phyloP scores from a whole-genome alignment of 2,888 invertebrate genomes.

The Polyploca ridens region DNA sequence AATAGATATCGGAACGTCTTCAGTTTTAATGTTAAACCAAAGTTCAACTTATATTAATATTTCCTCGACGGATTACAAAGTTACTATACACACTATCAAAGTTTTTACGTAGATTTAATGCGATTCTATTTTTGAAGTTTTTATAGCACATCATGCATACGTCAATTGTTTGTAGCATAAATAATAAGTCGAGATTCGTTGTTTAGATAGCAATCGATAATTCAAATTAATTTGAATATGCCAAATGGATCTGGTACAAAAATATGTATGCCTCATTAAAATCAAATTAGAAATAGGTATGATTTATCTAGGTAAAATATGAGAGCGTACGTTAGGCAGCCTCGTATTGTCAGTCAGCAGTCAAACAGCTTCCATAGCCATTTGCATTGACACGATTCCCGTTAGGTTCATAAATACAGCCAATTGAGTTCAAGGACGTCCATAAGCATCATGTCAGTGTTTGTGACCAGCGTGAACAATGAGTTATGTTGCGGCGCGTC shows the following conservation, averaged over 20 bases:
- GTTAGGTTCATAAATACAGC: conserved; percentile 77
- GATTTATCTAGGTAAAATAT: conserved; percentile 20
- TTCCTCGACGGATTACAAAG: neutral
- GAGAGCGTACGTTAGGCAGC: conserved; percentile 17
- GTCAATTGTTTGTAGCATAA: too few relatives aligned
- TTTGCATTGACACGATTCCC: conserved; percentile 81
- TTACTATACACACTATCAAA: neutral
- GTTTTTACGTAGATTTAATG: neutral
- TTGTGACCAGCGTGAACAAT: conserved; percentile 83
- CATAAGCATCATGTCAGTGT: conserved; percentile 72
- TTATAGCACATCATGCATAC: neutral
- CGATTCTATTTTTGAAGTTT: neutral
- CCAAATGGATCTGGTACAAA: too few relatives aligned
- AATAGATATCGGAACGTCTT: conserved; percentile 53
- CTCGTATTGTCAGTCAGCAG: conserved; percentile 57
- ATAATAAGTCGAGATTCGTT: too few relatives aligned
- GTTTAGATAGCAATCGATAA: neutral
- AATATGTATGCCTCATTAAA: neutral
- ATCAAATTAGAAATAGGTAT: neutral
- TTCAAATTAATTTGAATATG: neutral
- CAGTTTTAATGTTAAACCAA: conserved; percentile 31
- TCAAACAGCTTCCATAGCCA: conserved; percentile 62
- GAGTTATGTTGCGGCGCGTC: conserved; percentile 73
- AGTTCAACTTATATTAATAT: conserved; percentile 35
- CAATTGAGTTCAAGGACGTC: conserved; percentile 82